Evolutionary conservation across 2,797 vertebrate genomes (phyloP).

Genomic region (Pseudochaenichthys georgianus): DNA sequence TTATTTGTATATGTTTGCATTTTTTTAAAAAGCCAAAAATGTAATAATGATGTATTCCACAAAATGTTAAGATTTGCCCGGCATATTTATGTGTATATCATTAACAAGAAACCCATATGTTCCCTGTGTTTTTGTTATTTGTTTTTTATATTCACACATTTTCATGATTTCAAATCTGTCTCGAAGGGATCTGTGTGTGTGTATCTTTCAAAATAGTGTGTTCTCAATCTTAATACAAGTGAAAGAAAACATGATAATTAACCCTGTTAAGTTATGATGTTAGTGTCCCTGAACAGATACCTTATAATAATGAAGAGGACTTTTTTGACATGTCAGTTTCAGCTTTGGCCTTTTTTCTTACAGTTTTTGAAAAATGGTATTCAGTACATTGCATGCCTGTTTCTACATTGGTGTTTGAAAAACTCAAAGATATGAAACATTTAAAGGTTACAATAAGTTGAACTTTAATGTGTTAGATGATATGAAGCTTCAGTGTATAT

Average conservation of each 20-base stretch:
- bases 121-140: background rate
- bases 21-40: background rate
- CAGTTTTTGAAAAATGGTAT: background rate
- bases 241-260: background rate
- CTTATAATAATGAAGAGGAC: background rate
- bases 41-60: background rate
- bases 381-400: background rate
- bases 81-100: background rate
- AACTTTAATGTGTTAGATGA: conserved; percentile 6
- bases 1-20: background rate
- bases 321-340: background rate
- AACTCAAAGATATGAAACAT: background rate
- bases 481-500: conserved; percentile 30
- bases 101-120: background rate
- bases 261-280: conserved; percentile 1
- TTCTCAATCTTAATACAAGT: conserved; percentile 2
- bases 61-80: background rate
- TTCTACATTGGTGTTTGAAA: background rate
- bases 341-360: background rate
- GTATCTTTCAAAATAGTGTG: too few relatives aligned
- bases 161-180: background rate
- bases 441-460: background rate
- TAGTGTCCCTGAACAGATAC: background rate
- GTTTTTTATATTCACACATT: background rate
- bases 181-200: background rate